These are phyloP conservation scores for Sinonovacula constricta DNA, from an alignment of 1,140 invertebrate species.

Conservation along the genomic window DNA sequence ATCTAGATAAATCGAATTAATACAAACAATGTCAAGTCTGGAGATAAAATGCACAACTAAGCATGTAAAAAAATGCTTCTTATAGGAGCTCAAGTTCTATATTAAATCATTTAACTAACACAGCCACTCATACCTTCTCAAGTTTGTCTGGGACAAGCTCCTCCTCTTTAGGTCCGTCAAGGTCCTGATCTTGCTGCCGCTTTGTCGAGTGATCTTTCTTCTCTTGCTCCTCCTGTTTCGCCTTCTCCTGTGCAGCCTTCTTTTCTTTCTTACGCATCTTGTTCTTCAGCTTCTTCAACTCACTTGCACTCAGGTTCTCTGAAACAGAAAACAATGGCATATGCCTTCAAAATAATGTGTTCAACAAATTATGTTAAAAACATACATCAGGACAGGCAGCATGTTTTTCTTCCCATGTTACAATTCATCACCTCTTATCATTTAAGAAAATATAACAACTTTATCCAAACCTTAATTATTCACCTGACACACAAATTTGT, in stretches of 20 bases:
- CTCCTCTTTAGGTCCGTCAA: constrained; percentile 93
- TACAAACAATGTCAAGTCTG: too few relatives aligned
- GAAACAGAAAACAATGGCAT: constrained; percentile 76
- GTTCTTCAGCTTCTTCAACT: constrained; percentile 95
- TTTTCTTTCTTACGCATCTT: constrained; percentile 96
- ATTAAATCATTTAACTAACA: constrained; percentile 14
- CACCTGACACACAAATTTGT: too few relatives aligned
- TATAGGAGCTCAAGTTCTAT: constrained; percentile 10
- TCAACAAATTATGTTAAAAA: too few relatives aligned
- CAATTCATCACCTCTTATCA: too few relatives aligned
- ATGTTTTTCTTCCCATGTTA: too few relatives aligned
- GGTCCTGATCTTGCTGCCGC: constrained; percentile 86
- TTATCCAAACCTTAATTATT: too few relatives aligned
- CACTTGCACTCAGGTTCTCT: constrained; percentile 95
- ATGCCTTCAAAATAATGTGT: too few relatives aligned
- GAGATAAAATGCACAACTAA: not conserved
- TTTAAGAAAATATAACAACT: too few relatives aligned
- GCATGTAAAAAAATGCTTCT: not conserved
- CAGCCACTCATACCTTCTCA: constrained; percentile 84
- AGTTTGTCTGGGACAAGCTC: constrained; percentile 96
- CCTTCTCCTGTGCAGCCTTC: constrained; percentile 85
- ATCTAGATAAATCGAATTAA: too few relatives aligned
- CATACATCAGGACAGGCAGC: too few relatives aligned
- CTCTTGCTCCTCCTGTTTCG: constrained; percentile 81
- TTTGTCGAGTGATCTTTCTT: constrained; percentile 94